phyloP scores from a whole-genome alignment of 2,113 vertebrate species.

The Prionailurus viverrinus region DNA sequence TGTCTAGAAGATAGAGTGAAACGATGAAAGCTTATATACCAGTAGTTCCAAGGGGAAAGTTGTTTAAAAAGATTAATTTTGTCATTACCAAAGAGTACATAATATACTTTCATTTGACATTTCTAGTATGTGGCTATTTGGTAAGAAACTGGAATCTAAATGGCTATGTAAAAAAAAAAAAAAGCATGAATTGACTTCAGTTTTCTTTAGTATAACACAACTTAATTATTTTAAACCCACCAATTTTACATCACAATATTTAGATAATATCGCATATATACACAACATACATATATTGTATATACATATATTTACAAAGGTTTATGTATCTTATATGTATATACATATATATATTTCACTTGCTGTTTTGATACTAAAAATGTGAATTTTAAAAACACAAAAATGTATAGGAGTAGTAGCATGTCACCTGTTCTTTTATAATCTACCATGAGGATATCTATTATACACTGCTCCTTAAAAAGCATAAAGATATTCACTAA shows the following conservation, averaged over 20 bases:
- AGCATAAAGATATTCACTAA: not conserved
- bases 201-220: slow-evolving; percentile 28
- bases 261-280: not conserved
- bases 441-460: not conserved
- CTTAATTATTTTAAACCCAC: slow-evolving; percentile 1
- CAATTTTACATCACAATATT: not conserved
- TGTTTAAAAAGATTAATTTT: slow-evolving; percentile 64
- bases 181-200: not conserved
- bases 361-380: not conserved
- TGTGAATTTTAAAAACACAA: slow-evolving; percentile 14
- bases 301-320: not conserved
- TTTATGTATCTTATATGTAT: not conserved
- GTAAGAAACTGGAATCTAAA: slow-evolving; percentile 35
- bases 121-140: not conserved
- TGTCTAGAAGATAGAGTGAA: slow-evolving; percentile 62
- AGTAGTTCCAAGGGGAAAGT: slow-evolving; percentile 58
- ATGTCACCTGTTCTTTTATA: not conserved
- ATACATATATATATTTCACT: not conserved
- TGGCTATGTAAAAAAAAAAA: not conserved
- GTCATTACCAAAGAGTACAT: slow-evolving; percentile 34
- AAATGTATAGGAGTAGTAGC: not conserved
- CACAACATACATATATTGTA: not conserved
- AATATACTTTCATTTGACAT: slow-evolving; percentile 38
- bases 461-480: not conserved
- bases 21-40: slow-evolving; percentile 45